Percentiles rank a stretch among this genome's conserved stretches.
Evolutionary conservation across 2,113 vertebrate genomes (phyloP).

Genomic region (Tauraco erythrolophus): DNA sequence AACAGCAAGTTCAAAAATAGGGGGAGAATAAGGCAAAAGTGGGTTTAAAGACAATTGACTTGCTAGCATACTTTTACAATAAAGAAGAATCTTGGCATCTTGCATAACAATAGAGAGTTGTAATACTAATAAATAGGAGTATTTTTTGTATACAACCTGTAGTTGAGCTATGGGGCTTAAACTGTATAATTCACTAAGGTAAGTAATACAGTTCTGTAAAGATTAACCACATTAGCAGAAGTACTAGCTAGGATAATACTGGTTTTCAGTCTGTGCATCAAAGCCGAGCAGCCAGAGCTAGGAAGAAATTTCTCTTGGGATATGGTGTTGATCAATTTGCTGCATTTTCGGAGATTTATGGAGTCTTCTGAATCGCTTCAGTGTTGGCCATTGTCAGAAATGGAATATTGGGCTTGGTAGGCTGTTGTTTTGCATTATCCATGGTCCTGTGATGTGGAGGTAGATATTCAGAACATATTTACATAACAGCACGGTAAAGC

Average conservation of each 20-base stretch:
- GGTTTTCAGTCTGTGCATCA: not conserved
- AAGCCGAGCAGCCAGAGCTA: not conserved
- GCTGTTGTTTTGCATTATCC: not conserved
- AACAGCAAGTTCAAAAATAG: not conserved
- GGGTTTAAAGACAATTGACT: not conserved
- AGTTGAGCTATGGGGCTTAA: not conserved
- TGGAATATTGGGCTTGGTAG: not conserved
- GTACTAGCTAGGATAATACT: not conserved
- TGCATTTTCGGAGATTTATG: not conserved
- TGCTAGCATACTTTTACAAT: not conserved
- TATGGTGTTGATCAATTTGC: not conserved
- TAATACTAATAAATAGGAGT: not conserved
- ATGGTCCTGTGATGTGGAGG: not conserved
- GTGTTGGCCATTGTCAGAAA: not conserved
- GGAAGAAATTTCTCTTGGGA: not conserved
- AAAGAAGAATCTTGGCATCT: not conserved
- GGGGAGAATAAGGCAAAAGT: not conserved
- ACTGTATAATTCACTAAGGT: not conserved
- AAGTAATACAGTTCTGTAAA: constrained; percentile 5
- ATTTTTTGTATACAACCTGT: not conserved
- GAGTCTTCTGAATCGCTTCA: not conserved
- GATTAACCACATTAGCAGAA: not conserved
- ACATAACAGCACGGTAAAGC: not conserved
- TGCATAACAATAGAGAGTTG: not conserved
- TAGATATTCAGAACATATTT: not conserved